Evolutionary conservation across 1,140 invertebrate genomes (phyloP).

Genomic region (Aphis craccivora): DNA sequence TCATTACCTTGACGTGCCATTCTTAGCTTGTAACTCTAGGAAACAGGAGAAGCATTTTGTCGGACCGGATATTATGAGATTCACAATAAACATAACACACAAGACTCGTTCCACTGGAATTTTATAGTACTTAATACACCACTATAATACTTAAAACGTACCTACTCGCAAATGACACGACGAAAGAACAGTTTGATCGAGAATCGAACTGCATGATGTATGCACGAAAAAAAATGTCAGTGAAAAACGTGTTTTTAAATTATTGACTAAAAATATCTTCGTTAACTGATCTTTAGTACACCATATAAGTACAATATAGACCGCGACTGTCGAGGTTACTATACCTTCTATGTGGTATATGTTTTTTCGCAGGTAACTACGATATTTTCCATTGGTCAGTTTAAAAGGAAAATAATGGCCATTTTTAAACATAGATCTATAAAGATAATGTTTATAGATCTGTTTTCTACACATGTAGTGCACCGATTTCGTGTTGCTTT

Average conservation of each 20-base stretch:
- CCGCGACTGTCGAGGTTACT: background rate
- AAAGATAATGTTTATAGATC: background rate
- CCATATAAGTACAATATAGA: too few relatives aligned
- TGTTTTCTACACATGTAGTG: background rate
- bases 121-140: background rate
- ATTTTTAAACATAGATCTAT: background rate
- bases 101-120: background rate
- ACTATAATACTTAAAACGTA: background rate
- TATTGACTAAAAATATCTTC: too few relatives aligned
- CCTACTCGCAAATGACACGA: background rate
- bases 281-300: too few relatives aligned
- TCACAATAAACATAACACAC: background rate
- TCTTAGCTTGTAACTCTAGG: background rate
- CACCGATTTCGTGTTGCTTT: background rate
- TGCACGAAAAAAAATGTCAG: background rate
- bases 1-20: background rate
- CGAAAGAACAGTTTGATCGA: background rate
- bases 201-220: background rate
- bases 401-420: background rate
- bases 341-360: background rate
- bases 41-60: background rate
- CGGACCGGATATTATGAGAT: background rate
- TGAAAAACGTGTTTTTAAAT: background rate
- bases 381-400: background rate
- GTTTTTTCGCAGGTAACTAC: background rate